These are phyloP conservation scores for Protula sp. DNA, from an alignment of 2,888 invertebrate genomes.

Conservation along the genomic window DNA sequence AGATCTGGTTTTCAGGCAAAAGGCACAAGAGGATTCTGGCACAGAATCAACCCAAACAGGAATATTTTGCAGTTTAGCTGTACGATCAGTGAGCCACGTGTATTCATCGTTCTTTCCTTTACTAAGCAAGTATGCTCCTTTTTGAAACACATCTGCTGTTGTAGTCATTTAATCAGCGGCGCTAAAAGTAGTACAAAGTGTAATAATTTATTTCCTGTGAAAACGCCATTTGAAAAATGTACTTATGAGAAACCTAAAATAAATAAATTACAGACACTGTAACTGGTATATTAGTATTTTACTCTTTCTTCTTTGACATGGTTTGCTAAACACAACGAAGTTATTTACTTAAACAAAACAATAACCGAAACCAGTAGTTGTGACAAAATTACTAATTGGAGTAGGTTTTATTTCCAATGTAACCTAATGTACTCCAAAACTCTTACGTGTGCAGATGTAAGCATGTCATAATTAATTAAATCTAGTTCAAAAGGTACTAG, in stretches of 20 bases:
- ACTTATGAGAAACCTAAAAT: too few species aligned
- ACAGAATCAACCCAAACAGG: too few species aligned
- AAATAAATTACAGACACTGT: background rate
- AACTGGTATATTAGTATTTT: background rate
- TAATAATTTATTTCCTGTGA: too few species aligned
- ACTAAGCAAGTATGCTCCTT: constrained; percentile 21
- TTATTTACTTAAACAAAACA: too few species aligned
- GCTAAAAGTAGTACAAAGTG: too few species aligned
- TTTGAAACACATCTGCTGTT: constrained; percentile 30
- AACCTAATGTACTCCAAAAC: background rate
- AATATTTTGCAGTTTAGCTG: constrained; percentile 1
- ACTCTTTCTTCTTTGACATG: background rate
- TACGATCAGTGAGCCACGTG: constrained; percentile 17
- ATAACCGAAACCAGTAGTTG: too few species aligned
- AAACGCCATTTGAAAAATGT: too few species aligned
- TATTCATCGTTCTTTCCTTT: constrained; percentile 13
- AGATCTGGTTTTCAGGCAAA: too few species aligned
- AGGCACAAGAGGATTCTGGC: too few species aligned
- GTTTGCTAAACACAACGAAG: too few species aligned
- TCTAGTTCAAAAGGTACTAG: constrained; percentile 50
- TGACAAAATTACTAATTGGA: too few species aligned
- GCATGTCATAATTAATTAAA: constrained; percentile 38
- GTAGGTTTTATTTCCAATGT: too few species aligned
- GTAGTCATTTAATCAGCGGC: constrained; percentile 41
- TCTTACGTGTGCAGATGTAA: constrained; percentile 38